Conservation (phyloP, 1,140 invertebrate species). For the Nebria ingens region DNA sequence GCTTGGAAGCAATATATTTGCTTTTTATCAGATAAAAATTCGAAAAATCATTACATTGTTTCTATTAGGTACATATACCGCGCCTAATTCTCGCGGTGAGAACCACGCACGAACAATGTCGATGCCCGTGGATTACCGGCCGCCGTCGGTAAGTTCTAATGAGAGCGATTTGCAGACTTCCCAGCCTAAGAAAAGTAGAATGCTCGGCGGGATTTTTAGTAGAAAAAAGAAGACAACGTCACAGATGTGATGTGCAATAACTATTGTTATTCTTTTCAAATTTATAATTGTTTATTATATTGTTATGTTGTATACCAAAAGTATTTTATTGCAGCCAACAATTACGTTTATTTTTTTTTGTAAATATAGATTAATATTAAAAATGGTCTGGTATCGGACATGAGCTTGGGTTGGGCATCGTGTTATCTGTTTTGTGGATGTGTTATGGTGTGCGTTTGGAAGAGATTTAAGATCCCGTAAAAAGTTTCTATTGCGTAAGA, state of each 20-base stretch:
- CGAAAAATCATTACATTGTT: not conserved
- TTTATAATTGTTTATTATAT: not conserved
- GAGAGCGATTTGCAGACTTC: not conserved
- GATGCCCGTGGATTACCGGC: not conserved
- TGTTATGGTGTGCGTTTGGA: no score
- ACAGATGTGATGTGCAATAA: conserved; percentile 1
- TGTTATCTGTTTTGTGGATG: no score
- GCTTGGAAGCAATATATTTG: not conserved
- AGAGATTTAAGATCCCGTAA: no score
- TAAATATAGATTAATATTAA: not conserved
- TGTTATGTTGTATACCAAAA: conserved; percentile 4
- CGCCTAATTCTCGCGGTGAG: not conserved
- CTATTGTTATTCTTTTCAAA: no score
- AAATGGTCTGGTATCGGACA: no score
- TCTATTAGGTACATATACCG: not conserved
- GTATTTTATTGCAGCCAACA: not conserved
- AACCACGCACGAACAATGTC: not conserved
- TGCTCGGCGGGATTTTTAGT: not conserved
- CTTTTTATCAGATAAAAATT: no score
- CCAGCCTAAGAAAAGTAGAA: conserved; percentile 1
- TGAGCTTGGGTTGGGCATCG: no score
- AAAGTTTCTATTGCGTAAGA: no score
- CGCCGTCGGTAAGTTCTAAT: not conserved
- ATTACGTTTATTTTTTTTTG: not conserved
- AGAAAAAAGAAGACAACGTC: conserved; percentile 1